phyloP scores from a whole-genome alignment of 2,797 vertebrate genomes.

The Amazona finschi region DNA sequence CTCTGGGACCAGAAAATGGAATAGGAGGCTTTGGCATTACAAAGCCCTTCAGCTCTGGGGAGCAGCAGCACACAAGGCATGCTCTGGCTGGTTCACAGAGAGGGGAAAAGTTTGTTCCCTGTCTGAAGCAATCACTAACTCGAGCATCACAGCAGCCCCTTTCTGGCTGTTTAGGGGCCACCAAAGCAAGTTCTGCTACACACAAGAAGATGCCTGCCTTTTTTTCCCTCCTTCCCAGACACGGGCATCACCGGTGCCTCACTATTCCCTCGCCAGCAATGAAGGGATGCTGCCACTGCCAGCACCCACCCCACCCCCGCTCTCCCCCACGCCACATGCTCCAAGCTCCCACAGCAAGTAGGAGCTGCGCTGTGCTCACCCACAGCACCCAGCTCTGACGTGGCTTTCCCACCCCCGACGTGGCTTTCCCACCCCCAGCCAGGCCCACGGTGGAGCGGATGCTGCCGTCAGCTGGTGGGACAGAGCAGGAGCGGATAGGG shows the following conservation, averaged over 20 bases:
- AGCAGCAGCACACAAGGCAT: not conserved
- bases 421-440: not conserved
- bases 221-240: not conserved
- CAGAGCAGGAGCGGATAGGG: not conserved
- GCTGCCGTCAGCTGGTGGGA: not conserved
- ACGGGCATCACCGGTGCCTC: fast-evolving
- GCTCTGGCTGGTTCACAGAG: not conserved
- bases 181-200: not conserved
- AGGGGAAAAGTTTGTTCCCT: not conserved
- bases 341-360: not conserved
- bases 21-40: not conserved
- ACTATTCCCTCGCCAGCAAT: fast-evolving
- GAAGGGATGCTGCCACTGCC: not conserved
- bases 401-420: conserved; percentile 7
- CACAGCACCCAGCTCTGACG: not conserved
- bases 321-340: conserved; percentile 19
- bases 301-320: not conserved
- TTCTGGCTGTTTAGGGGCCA: not conserved
- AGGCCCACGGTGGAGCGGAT: not conserved
- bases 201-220: not conserved
- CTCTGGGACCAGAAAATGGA: not conserved
- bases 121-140: not conserved
- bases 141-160: not conserved
- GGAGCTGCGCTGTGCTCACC: not conserved
- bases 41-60: not conserved